Percentiles rank a stretch among this genome's conserved stretches.
Evolutionary conservation across 1,140 invertebrate genomes (phyloP).

Genomic region (Macrostomum lignano): DNA sequence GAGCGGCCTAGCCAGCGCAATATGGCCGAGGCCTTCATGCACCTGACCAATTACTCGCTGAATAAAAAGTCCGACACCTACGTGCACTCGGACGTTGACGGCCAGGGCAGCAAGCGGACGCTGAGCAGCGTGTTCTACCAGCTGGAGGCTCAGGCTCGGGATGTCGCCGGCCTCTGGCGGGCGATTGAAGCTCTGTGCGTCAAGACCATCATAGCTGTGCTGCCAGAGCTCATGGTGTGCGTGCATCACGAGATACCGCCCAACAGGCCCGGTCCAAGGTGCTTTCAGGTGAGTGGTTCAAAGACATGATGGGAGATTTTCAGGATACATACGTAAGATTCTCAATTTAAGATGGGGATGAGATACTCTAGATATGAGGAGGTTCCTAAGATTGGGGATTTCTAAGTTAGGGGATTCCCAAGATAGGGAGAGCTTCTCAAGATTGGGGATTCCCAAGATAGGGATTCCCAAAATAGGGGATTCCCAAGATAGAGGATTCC

Average conservation of each 20-base stretch:
- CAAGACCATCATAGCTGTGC: constrained; percentile 30
- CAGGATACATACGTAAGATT: too few relatives aligned
- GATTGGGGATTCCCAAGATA: too few relatives aligned
- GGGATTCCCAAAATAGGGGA: too few relatives aligned
- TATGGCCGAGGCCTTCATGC: constrained; percentile 27
- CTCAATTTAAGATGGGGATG: too few relatives aligned
- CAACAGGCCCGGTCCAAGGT: too few relatives aligned
- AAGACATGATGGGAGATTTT: too few relatives aligned
- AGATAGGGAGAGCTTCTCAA: too few relatives aligned
- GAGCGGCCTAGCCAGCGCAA: constrained; percentile 13
- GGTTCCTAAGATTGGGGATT: too few relatives aligned
- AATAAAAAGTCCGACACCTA: constrained; percentile 29
- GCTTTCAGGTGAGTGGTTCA: too few relatives aligned
- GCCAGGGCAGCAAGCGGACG: constrained; percentile 29
- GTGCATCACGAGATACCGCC: constrained; percentile 15
- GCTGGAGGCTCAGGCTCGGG: constrained; percentile 19
- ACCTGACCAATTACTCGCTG: constrained; percentile 32
- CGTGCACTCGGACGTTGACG: constrained; percentile 23
- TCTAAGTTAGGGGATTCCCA: too few relatives aligned
- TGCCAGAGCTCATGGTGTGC: constrained; percentile 29
- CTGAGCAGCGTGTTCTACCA: constrained; percentile 26
- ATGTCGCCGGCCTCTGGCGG: constrained; percentile 21
- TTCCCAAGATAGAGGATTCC: too few relatives aligned
- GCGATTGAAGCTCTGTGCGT: constrained; percentile 28
- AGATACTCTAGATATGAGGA: too few relatives aligned